Evolutionary conservation across 1,140 invertebrate genomes (phyloP), one percentile per base, ranked within the genome.

Genomic region (Chironomus tepperi): DNA sequence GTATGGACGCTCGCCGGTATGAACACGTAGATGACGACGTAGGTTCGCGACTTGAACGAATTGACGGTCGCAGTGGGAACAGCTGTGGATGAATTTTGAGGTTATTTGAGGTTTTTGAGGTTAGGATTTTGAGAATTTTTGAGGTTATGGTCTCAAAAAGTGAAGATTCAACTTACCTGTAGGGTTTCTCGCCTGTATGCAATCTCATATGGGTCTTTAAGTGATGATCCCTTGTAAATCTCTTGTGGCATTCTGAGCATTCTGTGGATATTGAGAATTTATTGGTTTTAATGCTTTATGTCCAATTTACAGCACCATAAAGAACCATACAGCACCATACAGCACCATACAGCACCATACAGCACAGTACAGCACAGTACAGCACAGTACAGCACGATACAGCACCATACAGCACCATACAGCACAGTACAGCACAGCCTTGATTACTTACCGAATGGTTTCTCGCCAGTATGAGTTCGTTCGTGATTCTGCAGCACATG

Each of bases 401-500:
- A n/a, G n/a, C n/a, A n/a, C n/a, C n/a, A n/a, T n/a, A n/a, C n/a
- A n/a, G n/a, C n/a, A n/a, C n/a, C n/a, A n/a, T n/a, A n/a, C n/a
- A n/a, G n/a, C n/a, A n/a, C n/a, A n/a, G n/a, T n/a, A n/a, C n/a
- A n/a, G n/a, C n/a, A n/a, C n/a, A n/a, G n/a, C n/a, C n/a, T n/a
- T n/a, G n/a, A n/a, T n/a, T n/a, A n/a, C 24, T 34, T 34, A 34
- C 24, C 93, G 84, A 98, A 98, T 0, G 97, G 97, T 79, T 98
- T 97, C 80, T 97, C 95, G 0, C 97, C 96, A 0, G 96, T 98
- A 81, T 98, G 97, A 0, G 96, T 98, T 73, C 96, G 89, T 77
- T 97, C 94, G 82, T 98, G 96, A 80, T 98, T 99, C 80, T 97
- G 94, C 18, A 97, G 84, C 2, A 97, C 95, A 82, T 97, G 95